Conservation (phyloP, 2,888 invertebrate genomes). For the Pheosia gnoma region DNA sequence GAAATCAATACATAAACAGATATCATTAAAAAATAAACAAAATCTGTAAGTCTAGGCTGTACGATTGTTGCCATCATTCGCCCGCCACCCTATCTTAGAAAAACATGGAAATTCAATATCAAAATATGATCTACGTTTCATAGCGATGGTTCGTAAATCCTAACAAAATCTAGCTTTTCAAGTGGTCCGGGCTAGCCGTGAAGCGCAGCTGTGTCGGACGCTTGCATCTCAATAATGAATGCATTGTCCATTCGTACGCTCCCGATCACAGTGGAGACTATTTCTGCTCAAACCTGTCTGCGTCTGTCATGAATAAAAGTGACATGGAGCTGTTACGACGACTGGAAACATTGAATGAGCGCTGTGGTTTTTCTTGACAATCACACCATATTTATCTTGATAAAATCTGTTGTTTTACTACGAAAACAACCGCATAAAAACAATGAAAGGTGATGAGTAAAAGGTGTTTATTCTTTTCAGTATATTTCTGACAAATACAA, state of each 20-base stretch:
- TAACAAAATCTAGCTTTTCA: conserved; percentile 20
- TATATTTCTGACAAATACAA: no score
- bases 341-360: conserved; percentile 25
- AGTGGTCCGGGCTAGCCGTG: conserved; percentile 14
- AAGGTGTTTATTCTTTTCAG: no score
- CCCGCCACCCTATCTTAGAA: neutral
- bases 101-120: neutral
- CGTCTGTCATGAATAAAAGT: conserved; percentile 65
- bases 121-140: neutral
- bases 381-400: neutral
- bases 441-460: no score
- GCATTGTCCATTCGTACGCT: conserved; percentile 75
- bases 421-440: no score
- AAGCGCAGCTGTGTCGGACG: conserved; percentile 39
- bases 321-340: conserved; percentile 45
- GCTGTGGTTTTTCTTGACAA: neutral
- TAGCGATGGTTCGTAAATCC: conserved; percentile 1
- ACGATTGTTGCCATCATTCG: neutral
- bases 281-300: conserved; percentile 80
- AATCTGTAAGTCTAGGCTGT: no score
- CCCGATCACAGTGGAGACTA: conserved; percentile 70
- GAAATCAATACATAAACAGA: no score
- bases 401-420: no score
- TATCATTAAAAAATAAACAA: no score
- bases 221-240: conserved; percentile 76